Evolutionary conservation across 2,797 vertebrate genomes (phyloP).

Genomic region (Knipowitschia caucasica): DNA sequence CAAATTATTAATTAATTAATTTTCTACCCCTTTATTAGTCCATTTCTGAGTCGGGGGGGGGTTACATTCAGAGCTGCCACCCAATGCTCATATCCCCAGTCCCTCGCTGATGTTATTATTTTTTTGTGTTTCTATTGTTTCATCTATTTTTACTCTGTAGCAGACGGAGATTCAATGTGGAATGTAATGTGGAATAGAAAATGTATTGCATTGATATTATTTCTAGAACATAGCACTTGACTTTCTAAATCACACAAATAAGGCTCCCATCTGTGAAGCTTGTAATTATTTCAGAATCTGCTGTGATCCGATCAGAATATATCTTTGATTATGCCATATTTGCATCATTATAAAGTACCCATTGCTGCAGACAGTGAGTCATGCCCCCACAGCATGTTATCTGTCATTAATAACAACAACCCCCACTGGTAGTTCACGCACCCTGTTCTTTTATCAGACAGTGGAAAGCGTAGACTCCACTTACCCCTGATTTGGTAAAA

Average conservation of each 20-base stretch:
- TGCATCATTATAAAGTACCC: background rate
- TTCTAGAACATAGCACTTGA: background rate
- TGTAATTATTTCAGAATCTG: background rate
- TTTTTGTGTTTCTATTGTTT: no score
- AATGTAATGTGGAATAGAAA: no score
- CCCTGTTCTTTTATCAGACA: conserved; percentile 27
- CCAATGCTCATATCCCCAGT: no score
- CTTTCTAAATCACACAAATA: background rate
- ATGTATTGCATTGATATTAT: no score
- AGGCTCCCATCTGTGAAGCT: background rate
- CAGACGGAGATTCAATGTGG: no score
- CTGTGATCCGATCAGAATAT: background rate
- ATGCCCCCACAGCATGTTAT: conserved; percentile 24
- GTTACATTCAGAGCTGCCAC: no score
- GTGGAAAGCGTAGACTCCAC: conserved; percentile 7
- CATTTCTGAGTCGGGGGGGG: no score
- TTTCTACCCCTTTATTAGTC: no score
- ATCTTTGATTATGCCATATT: background rate
- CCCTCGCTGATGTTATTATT: no score
- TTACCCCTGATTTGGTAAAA: conserved; percentile 14
- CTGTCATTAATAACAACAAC: conserved; percentile 33
- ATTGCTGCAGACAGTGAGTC: conserved; percentile 16
- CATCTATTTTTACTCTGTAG: no score
- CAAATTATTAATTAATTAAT: no score
- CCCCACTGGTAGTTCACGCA: conserved; percentile 16